Evolutionary conservation across 2,888 invertebrate species (phyloP), one percentile per base, ranked within the genome.

Genomic region (Napeogenes sylphis): DNA sequence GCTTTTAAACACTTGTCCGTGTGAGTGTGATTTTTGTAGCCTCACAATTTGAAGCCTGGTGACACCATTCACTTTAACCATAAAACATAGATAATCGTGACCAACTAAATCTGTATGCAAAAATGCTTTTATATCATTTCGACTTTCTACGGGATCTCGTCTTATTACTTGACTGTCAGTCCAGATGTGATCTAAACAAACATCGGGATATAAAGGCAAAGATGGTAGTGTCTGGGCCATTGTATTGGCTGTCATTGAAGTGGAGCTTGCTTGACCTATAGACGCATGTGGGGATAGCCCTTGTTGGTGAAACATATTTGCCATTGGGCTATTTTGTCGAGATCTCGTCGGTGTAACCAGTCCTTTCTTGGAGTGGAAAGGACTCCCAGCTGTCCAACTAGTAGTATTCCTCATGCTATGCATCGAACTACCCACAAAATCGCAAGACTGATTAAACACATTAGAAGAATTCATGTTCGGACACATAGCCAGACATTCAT

Each of bases 131-230:
- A 75, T 76, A 64, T 89, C 85, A 3, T 73, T 81, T 0, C 76
- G 62, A 46, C 69, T 78, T 65, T 92, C 91, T 0, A 86, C 72
- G 55, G 75, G 75, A 79, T 87, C 91, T 68, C 83, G 75, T 67
- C 71, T 77, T 3, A 86, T 79, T 0, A 73, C 74, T 66, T 85
- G 88, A 64, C 89, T 93, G 75, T 98, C 98, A 0, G 95, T 95
- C 98, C 98, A 98, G 13, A 98, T 88, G 77, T 96, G 95, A 71
- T 98, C 98, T 55, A 98, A 89, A 75, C 97, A 98, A 68, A 98
- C 92, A 71, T 96, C 95, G 0, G 98, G 98, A 71, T 94, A 94
- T 35, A 97, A 85, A 0, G 96, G 96, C 70, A 95, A 91, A 0
- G 93, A 85, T n/a, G 91, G 92, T 54, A 88, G 92, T 0, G 82